Base-by-base conservation (phyloP, 2,113 vertebrate species). In the Australoheros scitulus region DNA sequence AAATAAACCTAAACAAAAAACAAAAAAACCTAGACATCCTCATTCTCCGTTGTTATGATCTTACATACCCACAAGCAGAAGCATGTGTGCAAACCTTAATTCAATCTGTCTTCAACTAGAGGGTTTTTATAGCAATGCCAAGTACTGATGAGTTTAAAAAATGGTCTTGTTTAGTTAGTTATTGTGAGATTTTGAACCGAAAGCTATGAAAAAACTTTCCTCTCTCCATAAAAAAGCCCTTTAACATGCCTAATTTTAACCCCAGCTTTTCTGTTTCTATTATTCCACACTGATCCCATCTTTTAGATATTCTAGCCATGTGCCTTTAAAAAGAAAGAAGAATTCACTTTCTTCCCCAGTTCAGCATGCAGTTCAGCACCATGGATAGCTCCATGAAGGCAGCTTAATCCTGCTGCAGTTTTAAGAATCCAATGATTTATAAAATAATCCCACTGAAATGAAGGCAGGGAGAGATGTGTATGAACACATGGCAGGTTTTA, bases 311-410 rank as follows among this genome's bases (percentile, higher is more conserved):
- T 83, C n/a, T 2, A 50, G 3, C 14, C 38, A 43, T 6, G 29
- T 26, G 50, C 22, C n/a, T 43, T 32, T 7, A 34, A 22, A 34
- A 29, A 22, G 70, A n/a, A 47, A 34, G 26, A 36, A 26, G 29
- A 2, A 22, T 24, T 22, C 13, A 0, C n/a, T 65, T 65, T 43
- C 47, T 72, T 29, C 50, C 26, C 24, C 38, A 65, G 38, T 3
- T 24, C 20, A 64, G 11, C 24, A 4, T 1, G 1, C 36, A n/a
- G 2, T 50, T 91, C 90, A 92, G 90, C 70, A 93, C 88, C 82
- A 87, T 10, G 88, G 90, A 88, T 0, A 92, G 89, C 75, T 90
- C 85, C 76, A 58, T 7, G 34, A 11, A 29, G 32, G 5, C 11
- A n/a, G 59, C 60, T 29, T 3, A 3, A 60, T 22, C 11, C 74